phyloP scores from a whole-genome alignment of 2,888 invertebrate species.

The Chesias legatella region DNA sequence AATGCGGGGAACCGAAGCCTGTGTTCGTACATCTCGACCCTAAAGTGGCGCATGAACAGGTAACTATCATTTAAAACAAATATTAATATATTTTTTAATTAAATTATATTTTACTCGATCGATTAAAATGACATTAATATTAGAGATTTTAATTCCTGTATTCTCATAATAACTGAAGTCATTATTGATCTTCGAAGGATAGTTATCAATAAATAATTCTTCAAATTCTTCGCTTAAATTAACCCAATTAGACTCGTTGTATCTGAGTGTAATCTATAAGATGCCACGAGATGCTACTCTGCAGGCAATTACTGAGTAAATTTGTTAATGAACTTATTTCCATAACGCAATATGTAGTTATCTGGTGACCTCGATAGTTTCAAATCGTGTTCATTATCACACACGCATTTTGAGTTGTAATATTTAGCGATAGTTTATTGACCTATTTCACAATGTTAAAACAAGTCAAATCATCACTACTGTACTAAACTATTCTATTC shows the following conservation, averaged over 20 bases:
- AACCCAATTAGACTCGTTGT: conserved; percentile 8
- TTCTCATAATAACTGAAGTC: too few species aligned
- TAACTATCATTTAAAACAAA: conserved; percentile 32
- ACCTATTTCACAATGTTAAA: conserved; percentile 27
- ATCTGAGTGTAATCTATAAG: conserved; percentile 7
- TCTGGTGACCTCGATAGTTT: conserved; percentile 30
- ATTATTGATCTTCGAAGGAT: too few species aligned
- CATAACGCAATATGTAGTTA: conserved; percentile 26
- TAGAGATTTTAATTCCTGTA: too few species aligned
- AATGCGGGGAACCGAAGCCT: conserved; percentile 66
- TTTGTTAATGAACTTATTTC: conserved; percentile 2
- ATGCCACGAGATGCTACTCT: conserved; percentile 1
- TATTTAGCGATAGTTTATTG: conserved; percentile 16
- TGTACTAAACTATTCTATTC: too few species aligned
- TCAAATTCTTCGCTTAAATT: neutral
- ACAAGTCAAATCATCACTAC: conserved; percentile 4
- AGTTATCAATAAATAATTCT: too few species aligned
- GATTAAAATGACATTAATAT: too few species aligned
- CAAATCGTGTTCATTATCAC: conserved; percentile 12
- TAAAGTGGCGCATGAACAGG: conserved; percentile 58
- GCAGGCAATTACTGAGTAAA: conserved; percentile 5
- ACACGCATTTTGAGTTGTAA: conserved; percentile 10
- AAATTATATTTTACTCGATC: too few species aligned
- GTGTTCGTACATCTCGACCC: conserved; percentile 58
- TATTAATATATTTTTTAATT: too few species aligned